A percentile compares a stretch with the other conserved stretches of the same genome.
These are phyloP conservation scores for Turnix velox DNA, from an alignment of 2,113 vertebrate genomes.

Conservation along the genomic window DNA sequence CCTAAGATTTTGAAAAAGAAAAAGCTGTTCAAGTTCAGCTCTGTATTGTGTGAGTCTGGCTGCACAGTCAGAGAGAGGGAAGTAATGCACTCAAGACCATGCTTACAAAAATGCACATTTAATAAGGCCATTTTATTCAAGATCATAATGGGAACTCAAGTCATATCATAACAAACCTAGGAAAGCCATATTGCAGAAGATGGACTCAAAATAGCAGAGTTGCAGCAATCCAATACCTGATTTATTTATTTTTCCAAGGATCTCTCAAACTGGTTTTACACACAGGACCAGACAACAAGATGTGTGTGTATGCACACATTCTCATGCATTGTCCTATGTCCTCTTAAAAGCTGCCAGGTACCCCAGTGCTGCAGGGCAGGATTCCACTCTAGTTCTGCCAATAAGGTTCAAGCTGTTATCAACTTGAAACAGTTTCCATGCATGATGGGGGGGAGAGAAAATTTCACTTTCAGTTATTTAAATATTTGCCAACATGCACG, in stretches of 20 bases:
- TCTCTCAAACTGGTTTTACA: neutral
- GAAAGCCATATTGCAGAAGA: neutral
- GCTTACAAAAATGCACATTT: slow-evolving; percentile 5
- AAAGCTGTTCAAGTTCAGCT: neutral
- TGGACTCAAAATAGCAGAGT: neutral
- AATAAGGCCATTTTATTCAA: slow-evolving; percentile 28
- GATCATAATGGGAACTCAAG: neutral
- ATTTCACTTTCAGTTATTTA: neutral
- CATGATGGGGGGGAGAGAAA: neutral
- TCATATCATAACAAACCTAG: neutral
- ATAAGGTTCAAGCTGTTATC: neutral
- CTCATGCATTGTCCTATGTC: neutral
- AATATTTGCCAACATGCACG: neutral
- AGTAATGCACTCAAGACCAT: slow-evolving; percentile 19
- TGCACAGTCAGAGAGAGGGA: slow-evolving; percentile 17
- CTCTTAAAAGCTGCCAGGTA: neutral
- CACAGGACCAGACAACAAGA: neutral
- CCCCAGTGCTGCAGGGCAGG: neutral
- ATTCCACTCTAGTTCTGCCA: neutral
- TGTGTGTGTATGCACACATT: neutral
- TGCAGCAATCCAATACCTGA: neutral
- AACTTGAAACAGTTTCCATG: neutral
- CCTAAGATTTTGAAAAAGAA: neutral
- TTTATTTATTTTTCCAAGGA: neutral
- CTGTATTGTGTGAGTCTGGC: neutral